Percentiles rank a stretch among this genome's conserved stretches.
Conservation (phyloP, 2,797 vertebrate genomes). For the Prionace glauca region DNA sequence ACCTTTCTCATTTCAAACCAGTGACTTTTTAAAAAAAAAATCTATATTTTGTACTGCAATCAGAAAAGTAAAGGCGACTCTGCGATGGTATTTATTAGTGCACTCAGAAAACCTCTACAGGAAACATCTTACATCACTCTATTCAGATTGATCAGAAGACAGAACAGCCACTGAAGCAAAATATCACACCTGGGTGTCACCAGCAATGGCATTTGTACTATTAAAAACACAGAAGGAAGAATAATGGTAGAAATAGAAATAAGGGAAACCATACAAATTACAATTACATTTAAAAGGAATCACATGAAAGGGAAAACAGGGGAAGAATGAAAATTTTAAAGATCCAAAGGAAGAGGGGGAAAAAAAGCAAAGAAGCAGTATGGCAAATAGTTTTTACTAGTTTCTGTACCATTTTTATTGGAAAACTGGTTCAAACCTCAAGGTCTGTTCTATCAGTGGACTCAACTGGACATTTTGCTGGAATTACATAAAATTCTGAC, state of each 20-base stretch:
- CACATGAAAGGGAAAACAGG: not conserved
- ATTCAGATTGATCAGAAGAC: not conserved
- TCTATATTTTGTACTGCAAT: not conserved
- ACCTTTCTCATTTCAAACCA: not conserved
- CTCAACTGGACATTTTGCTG: not conserved
- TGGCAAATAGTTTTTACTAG: not conserved
- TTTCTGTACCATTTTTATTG: not conserved
- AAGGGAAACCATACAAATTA: not conserved
- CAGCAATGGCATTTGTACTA: not conserved
- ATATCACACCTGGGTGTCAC: not conserved
- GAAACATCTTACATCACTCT: not conserved
- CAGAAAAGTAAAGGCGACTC: not conserved
- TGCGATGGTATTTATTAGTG: not conserved
- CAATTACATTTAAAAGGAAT: not conserved
- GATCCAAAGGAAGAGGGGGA: not conserved
- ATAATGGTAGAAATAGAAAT: not conserved
- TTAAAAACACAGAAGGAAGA: not conserved
- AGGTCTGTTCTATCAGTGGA: not conserved
- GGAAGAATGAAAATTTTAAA: not conserved
- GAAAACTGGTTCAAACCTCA: no score
- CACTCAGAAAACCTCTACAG: not conserved
- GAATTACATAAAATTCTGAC: not conserved
- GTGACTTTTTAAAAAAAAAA: not conserved
- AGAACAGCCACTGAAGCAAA: not conserved
- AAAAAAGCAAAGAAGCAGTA: not conserved